Evolutionary conservation across 1,140 invertebrate species (phyloP), one percentile per base, ranked within the genome.

Genomic region (Penaeus chinensis): DNA sequence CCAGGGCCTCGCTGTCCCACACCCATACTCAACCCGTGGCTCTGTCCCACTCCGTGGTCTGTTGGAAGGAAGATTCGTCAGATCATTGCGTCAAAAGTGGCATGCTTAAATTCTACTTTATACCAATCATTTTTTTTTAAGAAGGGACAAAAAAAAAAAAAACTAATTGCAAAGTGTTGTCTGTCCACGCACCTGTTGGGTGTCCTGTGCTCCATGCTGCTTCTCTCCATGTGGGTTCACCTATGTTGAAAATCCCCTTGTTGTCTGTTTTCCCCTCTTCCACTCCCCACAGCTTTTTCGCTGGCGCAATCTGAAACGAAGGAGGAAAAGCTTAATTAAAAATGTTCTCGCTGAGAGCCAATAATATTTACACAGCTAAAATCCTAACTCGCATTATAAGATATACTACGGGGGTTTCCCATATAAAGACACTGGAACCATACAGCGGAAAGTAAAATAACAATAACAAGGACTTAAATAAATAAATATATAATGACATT

Each of bases 171-270:
- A 7, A 42, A 8, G 37, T 42, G 37, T 90, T 65, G 88, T 90
- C 62, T 76, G 88, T 81, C 47, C 60, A 89, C 90, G 90, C 93
- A 96, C 96, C 96, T 93, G 96, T 76, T 24, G 81, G 74, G 65
- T 81, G 78, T 76, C 84, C 95, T 88, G 96, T 95, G 91, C 96
- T 96, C 96, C 96, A 97, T 82, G 96, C 96, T 27, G 96, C 94
- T 92, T 97, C 96, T 90, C 96, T 94, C 96, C 96, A 96, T 93
- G 96, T 96, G 92, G 96, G 95, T 92, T 96, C 95, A 95, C 96
- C 91, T 66, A 97, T 93, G 92, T 96, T 95, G 92, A 96, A 94
- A 91, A 96, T 92, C 94, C 93, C 94, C 94, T 95, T 93, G 91
- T 89, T 47, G 88, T 94, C 95, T 92, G 95, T 95, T 92, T 95